Conservation (phyloP, 2,888 invertebrate species). For the Andrena dorsata region DNA sequence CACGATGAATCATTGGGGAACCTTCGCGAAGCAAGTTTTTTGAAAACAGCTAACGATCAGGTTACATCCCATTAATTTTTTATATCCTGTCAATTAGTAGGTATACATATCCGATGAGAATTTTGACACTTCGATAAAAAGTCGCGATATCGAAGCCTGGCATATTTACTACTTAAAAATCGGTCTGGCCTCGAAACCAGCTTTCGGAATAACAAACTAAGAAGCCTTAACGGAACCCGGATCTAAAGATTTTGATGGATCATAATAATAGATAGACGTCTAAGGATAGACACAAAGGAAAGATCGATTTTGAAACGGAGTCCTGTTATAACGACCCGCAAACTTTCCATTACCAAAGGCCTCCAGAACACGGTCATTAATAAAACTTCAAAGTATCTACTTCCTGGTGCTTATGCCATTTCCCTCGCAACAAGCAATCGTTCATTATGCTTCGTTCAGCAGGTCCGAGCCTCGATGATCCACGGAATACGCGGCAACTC, state of each 20-base stretch:
- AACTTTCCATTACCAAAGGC: not conserved
- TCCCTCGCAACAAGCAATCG: conserved; percentile 12
- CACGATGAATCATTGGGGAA: conserved; percentile 60
- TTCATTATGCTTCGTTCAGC: conserved; percentile 20
- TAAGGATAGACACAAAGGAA: not conserved
- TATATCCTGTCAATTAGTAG: not conserved
- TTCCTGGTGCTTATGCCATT: not conserved
- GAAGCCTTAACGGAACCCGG: too few species aligned
- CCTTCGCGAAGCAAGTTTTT: conserved; percentile 38
- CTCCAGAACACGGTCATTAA: conserved; percentile 22
- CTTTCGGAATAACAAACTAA: too few species aligned
- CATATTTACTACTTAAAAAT: too few species aligned
- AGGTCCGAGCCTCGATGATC: not conserved
- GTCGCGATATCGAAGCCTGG: not conserved
- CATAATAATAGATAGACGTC: too few species aligned
- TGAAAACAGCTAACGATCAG: not conserved
- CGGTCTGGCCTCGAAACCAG: too few species aligned
- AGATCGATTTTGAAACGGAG: not conserved
- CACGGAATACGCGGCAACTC: conserved; percentile 1
- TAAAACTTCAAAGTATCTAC: conserved; percentile 7
- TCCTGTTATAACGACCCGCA: not conserved
- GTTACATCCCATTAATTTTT: not conserved
- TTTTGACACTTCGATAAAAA: not conserved
- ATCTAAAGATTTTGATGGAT: too few species aligned
- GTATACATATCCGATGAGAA: not conserved